phyloP scores from a whole-genome alignment of 2,888 invertebrate genomes.

The Drosophila longiperda region DNA sequence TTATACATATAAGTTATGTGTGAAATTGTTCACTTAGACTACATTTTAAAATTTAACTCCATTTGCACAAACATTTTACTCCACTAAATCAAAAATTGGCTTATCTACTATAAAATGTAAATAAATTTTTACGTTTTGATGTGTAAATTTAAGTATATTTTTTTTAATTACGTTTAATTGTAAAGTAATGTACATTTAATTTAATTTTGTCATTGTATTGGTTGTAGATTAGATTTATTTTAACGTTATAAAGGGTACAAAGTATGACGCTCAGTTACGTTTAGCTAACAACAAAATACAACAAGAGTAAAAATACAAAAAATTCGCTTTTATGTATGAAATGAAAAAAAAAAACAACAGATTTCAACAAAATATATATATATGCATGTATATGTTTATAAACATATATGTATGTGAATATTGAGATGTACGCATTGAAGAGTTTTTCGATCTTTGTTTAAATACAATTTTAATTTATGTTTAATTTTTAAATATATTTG shows the following conservation, averaged over 20 bases:
- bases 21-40: constrained; percentile 36
- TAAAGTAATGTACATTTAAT: constrained; percentile 63
- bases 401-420: constrained; percentile 11
- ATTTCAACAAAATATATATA: constrained; percentile 50
- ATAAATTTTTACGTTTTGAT: constrained; percentile 60
- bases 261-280: constrained; percentile 74
- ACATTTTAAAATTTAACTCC: constrained; percentile 54
- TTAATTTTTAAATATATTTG: constrained; percentile 15
- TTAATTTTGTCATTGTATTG: constrained; percentile 69
- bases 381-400: constrained; percentile 18
- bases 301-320: constrained; percentile 59
- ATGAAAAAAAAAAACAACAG: constrained; percentile 49
- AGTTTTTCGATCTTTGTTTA: background rate
- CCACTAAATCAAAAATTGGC: constrained; percentile 53
- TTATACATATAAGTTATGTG: constrained; percentile 21
- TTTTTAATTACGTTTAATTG: constrained; percentile 46
- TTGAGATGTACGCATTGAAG: constrained; percentile 13
- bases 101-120: constrained; percentile 70
- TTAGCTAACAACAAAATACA: constrained; percentile 78
- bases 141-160: constrained; percentile 70
- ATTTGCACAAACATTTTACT: constrained; percentile 34
- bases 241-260: constrained; percentile 70
- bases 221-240: constrained; percentile 74
- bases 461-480: constrained; percentile 4
- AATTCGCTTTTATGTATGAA: constrained; percentile 46